Evolutionary conservation across 2,797 vertebrate species (phyloP).

Genomic region (Falco concolor): DNA sequence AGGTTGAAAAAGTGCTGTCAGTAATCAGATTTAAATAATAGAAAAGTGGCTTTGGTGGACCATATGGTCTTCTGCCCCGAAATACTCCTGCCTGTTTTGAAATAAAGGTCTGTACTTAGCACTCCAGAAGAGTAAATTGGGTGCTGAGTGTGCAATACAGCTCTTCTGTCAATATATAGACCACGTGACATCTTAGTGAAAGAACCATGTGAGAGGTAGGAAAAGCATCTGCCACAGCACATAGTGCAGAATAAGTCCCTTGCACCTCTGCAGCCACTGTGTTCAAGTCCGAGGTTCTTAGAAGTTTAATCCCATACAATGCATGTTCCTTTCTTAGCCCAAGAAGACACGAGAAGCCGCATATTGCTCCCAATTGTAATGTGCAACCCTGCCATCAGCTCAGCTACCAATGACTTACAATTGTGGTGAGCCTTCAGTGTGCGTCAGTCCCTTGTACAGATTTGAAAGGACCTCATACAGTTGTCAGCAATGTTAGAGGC

Average conservation of each 20-base stretch:
- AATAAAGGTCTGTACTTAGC: not conserved
- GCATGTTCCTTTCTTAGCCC: not conserved
- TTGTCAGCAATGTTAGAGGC: not conserved
- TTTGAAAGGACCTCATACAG: not conserved
- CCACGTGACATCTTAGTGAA: not conserved
- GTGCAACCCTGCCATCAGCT: not conserved
- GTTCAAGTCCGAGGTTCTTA: not conserved
- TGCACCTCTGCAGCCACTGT: not conserved
- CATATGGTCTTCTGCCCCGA: not conserved
- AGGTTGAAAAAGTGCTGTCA: not conserved
- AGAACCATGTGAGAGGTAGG: not conserved
- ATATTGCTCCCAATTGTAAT: not conserved
- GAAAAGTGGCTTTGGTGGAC: not conserved
- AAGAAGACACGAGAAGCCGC: not conserved
- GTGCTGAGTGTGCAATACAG: not conserved
- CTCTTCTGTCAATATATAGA: not conserved
- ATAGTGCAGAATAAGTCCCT: not conserved
- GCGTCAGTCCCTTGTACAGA: not conserved
- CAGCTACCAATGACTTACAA: not conserved
- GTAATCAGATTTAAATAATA: not conserved
- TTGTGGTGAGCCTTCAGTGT: not conserved
- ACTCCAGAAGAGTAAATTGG: not conserved
- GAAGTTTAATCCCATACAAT: not conserved
- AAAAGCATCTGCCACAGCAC: not conserved
- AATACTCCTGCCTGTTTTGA: not conserved